These are phyloP conservation scores for Stenopsyche tienmushanensis DNA, from an alignment of 1,140 invertebrate species.

Conservation along the genomic window DNA sequence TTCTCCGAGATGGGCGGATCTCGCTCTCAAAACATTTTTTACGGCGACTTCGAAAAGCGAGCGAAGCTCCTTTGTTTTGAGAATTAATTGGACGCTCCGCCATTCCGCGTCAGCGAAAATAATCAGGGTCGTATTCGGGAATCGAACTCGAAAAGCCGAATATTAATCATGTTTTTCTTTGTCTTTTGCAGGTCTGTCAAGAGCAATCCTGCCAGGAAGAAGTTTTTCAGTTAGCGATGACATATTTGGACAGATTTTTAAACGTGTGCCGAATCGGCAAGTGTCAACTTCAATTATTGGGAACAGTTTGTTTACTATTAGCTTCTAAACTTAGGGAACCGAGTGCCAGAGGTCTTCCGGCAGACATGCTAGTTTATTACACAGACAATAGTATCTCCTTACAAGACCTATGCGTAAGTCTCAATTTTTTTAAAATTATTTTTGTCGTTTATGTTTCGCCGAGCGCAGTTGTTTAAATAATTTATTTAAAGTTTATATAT, in stretches of 20 bases:
- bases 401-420: constrained; percentile 82
- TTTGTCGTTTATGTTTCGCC: too few relatives aligned
- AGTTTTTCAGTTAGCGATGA: constrained; percentile 87
- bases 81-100: constrained; percentile 33
- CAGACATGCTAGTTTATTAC: constrained; percentile 82
- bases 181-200: constrained; percentile 79
- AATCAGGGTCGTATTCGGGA: too few relatives aligned
- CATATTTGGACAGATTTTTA: constrained; percentile 91
- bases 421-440: too few relatives aligned
- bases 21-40: constrained; percentile 21
- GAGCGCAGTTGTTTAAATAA: too few relatives aligned
- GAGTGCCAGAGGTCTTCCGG: constrained; percentile 67
- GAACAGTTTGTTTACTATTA: constrained; percentile 83
- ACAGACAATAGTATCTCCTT: constrained; percentile 88
- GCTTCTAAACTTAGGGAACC: constrained; percentile 89
- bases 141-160: too few relatives aligned
- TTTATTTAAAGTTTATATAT: too few relatives aligned
- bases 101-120: too few relatives aligned
- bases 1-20: constrained; percentile 23
- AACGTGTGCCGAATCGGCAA: constrained; percentile 76
- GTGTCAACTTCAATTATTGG: constrained; percentile 85
- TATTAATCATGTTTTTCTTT: constrained; percentile 36
- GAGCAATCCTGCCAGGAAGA: constrained; percentile 89
- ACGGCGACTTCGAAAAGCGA: constrained; percentile 29
- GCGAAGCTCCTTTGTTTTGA: constrained; percentile 30